Base-by-base conservation (phyloP, 2,888 invertebrate genomes). In the Atrina japonica region DNA sequence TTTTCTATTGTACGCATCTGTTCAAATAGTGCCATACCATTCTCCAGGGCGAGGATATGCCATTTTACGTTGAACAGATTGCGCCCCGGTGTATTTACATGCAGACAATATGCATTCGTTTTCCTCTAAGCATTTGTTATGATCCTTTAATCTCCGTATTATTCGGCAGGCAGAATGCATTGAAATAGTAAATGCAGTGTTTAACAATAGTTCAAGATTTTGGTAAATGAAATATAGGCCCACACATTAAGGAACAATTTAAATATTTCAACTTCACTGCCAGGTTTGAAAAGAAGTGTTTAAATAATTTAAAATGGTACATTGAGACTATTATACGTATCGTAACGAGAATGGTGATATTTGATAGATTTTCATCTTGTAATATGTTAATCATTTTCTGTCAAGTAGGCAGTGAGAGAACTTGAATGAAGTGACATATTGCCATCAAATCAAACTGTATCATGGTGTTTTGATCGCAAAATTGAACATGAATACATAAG, bases 221-320 rank as follows among this genome's bases (percentile, higher is more conserved):
- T 7, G 11, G 25, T 52, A 14, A 52, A 52, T 52, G 7, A 25
- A 52, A 18, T 14, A 23, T 21, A 7, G 52, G 52, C 21, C 52
- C 52, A 52, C 52, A 52, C 52, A 52, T 52, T 52, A 21, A 52
- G 52, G 23, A 7, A 52, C 7, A 18, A 52, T 52, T 52, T 52
- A 25, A 52, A 52, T 21, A 23, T 52, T 52, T 52, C 52, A 21
- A 52, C 21, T 7, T 6, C 23, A 25, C 3, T 14, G 21, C 3
- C 21, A 23, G 23, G 7, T 21, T 18, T 23, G 7, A 52, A 52
- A 7, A 52, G 52, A 52, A 52, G 11, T 23, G 21, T 52, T 52
- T 52, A 52, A 52, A 52, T 52, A 23, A 52, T 52, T 52, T 3
- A 52, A 52, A 23, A 9, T 25, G 5, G 3, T 14, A 21, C 52